A percentile compares a stretch with the other conserved stretches of the same genome.
These are phyloP conservation scores for Lypha dubia DNA, from an alignment of 2,888 invertebrate species.

Conservation along the genomic window DNA sequence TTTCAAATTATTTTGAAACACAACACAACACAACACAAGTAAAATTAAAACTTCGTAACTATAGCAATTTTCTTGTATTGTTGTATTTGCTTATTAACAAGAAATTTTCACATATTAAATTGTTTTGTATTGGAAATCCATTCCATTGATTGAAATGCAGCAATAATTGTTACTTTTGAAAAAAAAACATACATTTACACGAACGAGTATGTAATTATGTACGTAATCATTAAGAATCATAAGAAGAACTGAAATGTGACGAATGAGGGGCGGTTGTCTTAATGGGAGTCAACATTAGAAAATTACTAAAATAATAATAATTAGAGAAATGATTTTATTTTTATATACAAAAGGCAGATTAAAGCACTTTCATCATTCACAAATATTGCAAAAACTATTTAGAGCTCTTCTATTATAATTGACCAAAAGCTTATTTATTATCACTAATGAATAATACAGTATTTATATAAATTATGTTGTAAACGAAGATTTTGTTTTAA, in stretches of 20 bases:
- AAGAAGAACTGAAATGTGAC: neutral
- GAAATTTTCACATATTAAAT: slow-evolving; percentile 63
- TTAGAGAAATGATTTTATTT: no score
- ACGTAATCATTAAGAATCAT: neutral
- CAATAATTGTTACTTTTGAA: slow-evolving; percentile 48
- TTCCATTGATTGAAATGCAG: slow-evolving; percentile 28
- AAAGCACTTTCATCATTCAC: no score
- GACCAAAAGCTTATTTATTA: no score
- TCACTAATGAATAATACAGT: no score
- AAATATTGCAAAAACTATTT: no score
- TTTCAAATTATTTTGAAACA: slow-evolving; percentile 31
- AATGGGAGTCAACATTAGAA: neutral
- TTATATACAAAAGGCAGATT: no score
- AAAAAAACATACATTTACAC: neutral
- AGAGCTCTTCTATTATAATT: no score
- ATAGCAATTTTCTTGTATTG: slow-evolving; percentile 25
- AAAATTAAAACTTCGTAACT: neutral
- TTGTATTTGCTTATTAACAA: slow-evolving; percentile 53
- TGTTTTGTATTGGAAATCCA: slow-evolving; percentile 25
- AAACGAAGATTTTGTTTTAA: no score
- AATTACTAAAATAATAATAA: neutral
- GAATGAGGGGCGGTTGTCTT: neutral
- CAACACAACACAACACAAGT: no score
- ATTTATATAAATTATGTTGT: no score
- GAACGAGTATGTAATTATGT: neutral